Base-by-base conservation (phyloP, 2,888 invertebrate genomes). In the Eupithecia pulchellata region DNA sequence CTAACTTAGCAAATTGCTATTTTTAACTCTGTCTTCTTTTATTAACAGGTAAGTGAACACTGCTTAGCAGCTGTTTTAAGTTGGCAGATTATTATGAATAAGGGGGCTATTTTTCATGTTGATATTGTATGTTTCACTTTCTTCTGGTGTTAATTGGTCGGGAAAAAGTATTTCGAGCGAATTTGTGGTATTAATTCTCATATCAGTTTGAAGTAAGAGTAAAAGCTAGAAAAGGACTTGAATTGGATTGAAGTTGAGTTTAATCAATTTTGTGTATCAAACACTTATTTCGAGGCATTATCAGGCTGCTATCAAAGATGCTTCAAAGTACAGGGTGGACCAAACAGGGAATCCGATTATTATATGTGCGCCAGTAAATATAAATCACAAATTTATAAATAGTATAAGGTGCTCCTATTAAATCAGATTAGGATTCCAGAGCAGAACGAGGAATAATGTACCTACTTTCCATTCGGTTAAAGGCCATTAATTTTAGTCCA, bases 171-270 rank as follows among this genome's bases (percentile, higher is more conserved):
- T 75, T 71, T 68, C 73, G 75, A 77, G 70, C 68, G 67, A 75
- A 68, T 67, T 77, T 75, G 78, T 61, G 34, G 34, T 79, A 82
- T 79, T 78, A 81, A 83, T 81, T 84, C 82, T 89, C 89, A 89
- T 89, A 91, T 91, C 89, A 90, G 75, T 83, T 87, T 86, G 85
- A 80, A 84, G 80, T 82, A 83, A 84, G 82, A 79, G 65, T 81
- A 77, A 78, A 80, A 67, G 80, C 79, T 83, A 61, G 14, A 36
- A 30, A 61, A 61, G 34, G 30, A 34, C 34, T 34, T 34, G 34
- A 13, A 36, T 61, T n/a, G 61, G 34, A 61, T 25, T 61, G 34
- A 60, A n/a, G 9, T 30, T 20, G 36, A 20, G 25, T 61, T 32
- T 8, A 58, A 9, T 20, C 2, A 20, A 9, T 47, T 47, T 47